These are phyloP conservation scores for Astatotilapia flaviijosephi DNA, from an alignment of 2,113 vertebrate species.

Conservation along the genomic window DNA sequence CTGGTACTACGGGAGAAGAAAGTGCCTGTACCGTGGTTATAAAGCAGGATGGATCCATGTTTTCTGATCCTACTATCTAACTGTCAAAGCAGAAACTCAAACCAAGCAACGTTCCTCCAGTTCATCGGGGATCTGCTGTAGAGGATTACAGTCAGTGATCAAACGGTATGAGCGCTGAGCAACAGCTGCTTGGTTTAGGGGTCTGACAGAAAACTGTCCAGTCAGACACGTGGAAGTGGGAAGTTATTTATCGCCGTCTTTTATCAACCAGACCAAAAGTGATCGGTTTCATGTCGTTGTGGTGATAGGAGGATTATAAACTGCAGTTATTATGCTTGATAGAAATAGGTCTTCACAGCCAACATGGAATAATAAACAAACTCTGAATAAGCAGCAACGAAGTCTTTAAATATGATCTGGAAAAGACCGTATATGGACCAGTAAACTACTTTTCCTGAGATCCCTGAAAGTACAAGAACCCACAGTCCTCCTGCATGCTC, in stretches of 20 bases:
- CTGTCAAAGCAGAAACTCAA: background rate
- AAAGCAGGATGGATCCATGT: background rate
- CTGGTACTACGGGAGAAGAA: background rate
- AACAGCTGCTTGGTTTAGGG: background rate
- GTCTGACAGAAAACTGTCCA: background rate
- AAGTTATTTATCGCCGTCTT: background rate
- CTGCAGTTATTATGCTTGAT: background rate
- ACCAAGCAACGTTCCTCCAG: background rate
- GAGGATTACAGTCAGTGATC: background rate
- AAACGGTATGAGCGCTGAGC: rapidly evolving
- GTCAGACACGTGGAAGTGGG: background rate
- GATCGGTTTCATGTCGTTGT: rapidly evolving
- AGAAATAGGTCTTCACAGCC: background rate
- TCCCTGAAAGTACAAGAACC: background rate
- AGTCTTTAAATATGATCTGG: background rate
- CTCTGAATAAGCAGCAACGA: background rate
- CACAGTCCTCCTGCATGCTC: background rate
- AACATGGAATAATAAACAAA: background rate
- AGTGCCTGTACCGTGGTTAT: rapidly evolving
- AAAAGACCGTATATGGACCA: rapidly evolving
- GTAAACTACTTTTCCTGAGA: background rate
- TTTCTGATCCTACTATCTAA: background rate
- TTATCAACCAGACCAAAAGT: background rate
- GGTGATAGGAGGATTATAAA: background rate
- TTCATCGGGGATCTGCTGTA: rapidly evolving